Evolutionary conservation across 1,140 invertebrate species (phyloP).

Genomic region (Cataglyphis hispanica): DNA sequence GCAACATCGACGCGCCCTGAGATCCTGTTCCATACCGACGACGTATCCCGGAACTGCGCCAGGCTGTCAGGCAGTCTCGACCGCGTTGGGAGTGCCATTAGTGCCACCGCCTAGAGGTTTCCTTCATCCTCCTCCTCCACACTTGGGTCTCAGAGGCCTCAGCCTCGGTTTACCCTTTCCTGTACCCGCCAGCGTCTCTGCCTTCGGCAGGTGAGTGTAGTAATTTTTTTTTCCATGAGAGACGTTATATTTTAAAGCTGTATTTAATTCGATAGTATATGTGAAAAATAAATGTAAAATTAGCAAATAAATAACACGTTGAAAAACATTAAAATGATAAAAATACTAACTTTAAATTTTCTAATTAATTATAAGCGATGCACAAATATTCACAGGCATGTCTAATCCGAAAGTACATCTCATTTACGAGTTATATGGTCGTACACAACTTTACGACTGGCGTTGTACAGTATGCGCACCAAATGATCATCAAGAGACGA

Average conservation of each 20-base stretch:
- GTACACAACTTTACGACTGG: background rate
- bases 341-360: too few species aligned
- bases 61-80: conserved; percentile 56
- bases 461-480: background rate
- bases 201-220: conserved; percentile 83
- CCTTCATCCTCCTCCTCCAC: conserved; percentile 84
- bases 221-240: background rate
- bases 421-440: background rate
- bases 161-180: conserved; percentile 85
- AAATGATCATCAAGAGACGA: conserved; percentile 42
- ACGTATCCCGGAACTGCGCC: conserved; percentile 77
- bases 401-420: too few species aligned
- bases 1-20: conserved; percentile 77
- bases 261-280: too few species aligned
- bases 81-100: conserved; percentile 75
- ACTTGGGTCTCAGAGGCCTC: conserved; percentile 84
- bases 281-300: too few species aligned
- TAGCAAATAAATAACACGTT: too few species aligned
- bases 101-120: conserved; percentile 80
- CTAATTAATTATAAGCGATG: too few species aligned
- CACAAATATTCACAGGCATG: too few species aligned
- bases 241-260: too few species aligned
- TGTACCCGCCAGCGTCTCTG: conserved; percentile 85
- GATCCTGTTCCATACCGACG: conserved; percentile 81
- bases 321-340: too few species aligned